Conservation (phyloP, 2,113 vertebrate genomes). For the Mixornis gularis region DNA sequence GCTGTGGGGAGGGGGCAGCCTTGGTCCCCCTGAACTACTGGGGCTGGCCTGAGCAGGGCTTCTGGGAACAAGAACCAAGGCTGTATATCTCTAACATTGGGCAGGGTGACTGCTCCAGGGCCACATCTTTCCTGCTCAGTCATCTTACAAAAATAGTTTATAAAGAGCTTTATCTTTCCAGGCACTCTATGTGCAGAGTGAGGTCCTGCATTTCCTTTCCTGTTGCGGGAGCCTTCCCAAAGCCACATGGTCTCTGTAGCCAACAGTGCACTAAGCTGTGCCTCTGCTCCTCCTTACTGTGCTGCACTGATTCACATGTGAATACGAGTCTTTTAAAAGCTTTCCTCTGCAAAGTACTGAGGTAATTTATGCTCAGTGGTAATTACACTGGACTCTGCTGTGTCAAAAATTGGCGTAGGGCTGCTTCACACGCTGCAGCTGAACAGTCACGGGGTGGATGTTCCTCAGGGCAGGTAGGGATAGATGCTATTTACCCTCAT, state of each 20-base stretch:
- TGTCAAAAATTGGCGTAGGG: neutral
- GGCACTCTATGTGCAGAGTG: rapidly evolving
- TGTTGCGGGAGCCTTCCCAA: neutral
- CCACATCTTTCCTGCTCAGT: neutral
- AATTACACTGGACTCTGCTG: neutral
- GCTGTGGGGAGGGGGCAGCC: neutral
- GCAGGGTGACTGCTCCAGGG: neutral
- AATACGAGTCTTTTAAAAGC: neutral
- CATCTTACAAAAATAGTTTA: neutral
- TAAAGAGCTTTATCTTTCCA: neutral
- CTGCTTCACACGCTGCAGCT: neutral
- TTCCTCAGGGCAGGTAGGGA: neutral
- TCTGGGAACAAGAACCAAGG: neutral
- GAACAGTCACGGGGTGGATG: neutral
- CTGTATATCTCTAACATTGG: neutral
- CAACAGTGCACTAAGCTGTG: neutral
- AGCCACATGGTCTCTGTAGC: neutral
- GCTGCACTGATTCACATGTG: neutral
- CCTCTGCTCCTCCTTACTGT: neutral
- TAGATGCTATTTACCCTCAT: neutral
- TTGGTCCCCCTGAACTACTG: neutral
- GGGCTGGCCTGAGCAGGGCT: neutral
- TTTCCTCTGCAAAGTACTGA: neutral
- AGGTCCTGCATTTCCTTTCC: neutral
- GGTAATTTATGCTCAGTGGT: neutral